phyloP scores from a whole-genome alignment of 2,888 invertebrate genomes.

The Priocnemis perturbator region DNA sequence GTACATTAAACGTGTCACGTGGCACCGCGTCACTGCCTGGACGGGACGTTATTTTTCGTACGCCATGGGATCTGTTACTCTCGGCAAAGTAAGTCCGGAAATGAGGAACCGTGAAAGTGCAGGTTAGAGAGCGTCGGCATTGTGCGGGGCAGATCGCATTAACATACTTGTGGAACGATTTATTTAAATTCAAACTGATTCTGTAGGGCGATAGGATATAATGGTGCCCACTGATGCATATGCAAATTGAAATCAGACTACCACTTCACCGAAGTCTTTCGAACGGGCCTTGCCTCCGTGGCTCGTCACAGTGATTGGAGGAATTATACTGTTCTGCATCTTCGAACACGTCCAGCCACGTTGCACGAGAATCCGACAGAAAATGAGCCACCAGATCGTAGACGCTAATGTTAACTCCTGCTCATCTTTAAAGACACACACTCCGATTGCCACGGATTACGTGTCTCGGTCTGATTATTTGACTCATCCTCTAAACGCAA shows the following conservation, averaged over 20 bases:
- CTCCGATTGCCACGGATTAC: too few species aligned
- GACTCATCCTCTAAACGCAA: too few species aligned
- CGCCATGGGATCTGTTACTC: too few species aligned
- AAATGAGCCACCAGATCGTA: too few species aligned
- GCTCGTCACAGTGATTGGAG: conserved; percentile 22
- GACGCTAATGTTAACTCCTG: too few species aligned
- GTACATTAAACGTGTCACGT: too few species aligned
- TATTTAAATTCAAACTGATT: conserved; percentile 48
- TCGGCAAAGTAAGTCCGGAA: neutral
- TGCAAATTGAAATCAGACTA: conserved; percentile 52
- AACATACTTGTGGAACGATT: conserved; percentile 52
- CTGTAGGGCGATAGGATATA: conserved; percentile 50
- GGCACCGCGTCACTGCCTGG: too few species aligned
- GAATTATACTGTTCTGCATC: conserved; percentile 15
- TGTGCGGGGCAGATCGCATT: conserved; percentile 31
- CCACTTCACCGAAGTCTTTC: conserved; percentile 27
- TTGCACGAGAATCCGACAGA: too few species aligned
- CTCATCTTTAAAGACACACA: too few species aligned
- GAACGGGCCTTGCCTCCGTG: conserved; percentile 24
- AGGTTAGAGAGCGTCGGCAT: neutral
- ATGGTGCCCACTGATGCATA: conserved; percentile 53
- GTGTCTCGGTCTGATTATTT: too few species aligned
- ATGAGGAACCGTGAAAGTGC: neutral
- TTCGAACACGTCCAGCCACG: conserved; percentile 8
- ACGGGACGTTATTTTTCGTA: too few species aligned